Percentiles rank a stretch among this genome's conserved stretches.
These are phyloP conservation scores for Anaspis maculata DNA, from an alignment of 2,888 invertebrate species.

Conservation along the genomic window DNA sequence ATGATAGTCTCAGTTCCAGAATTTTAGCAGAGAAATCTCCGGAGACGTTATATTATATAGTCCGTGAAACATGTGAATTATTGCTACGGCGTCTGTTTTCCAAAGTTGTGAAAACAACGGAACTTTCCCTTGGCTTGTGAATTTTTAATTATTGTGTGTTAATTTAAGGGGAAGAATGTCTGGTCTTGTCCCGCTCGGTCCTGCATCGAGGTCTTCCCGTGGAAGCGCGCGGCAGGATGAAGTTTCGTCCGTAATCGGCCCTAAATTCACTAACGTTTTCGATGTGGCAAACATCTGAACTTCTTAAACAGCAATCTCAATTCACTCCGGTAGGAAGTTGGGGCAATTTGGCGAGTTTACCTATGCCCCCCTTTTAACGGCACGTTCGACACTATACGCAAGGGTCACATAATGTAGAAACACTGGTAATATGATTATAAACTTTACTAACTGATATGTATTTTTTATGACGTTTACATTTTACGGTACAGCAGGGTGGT, in stretches of 20 bases:
- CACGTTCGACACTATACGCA: constrained; percentile 20
- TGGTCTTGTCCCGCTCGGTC: too few relatives aligned
- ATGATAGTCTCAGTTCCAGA: too few relatives aligned
- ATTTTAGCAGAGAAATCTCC: too few relatives aligned
- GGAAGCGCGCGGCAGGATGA: too few relatives aligned
- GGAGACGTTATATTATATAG: too few relatives aligned
- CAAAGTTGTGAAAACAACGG: too few relatives aligned
- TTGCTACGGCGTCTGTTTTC: too few relatives aligned
- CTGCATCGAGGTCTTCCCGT: too few relatives aligned
- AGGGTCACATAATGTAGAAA: constrained; percentile 22
- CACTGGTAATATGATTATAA: constrained; percentile 21
- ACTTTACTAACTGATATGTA: constrained; percentile 22
- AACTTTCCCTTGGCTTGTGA: too few relatives aligned
- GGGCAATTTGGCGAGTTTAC: constrained; percentile 18
- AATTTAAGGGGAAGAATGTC: too few relatives aligned
- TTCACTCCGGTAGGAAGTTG: constrained; percentile 15
- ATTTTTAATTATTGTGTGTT: too few relatives aligned
- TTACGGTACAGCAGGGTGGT: constrained; percentile 12
- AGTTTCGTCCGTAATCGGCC: constrained; percentile 10
- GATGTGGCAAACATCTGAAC: constrained; percentile 12
- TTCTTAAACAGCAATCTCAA: constrained; percentile 18
- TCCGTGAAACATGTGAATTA: too few relatives aligned
- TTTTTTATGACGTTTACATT: constrained; percentile 21
- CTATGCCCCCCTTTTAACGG: constrained; percentile 18
- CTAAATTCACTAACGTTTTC: constrained; percentile 11